Percentiles rank a stretch among this genome's conserved stretches.
Conservation (phyloP, 2,888 invertebrate species). For the Microctonus hyperodae region DNA sequence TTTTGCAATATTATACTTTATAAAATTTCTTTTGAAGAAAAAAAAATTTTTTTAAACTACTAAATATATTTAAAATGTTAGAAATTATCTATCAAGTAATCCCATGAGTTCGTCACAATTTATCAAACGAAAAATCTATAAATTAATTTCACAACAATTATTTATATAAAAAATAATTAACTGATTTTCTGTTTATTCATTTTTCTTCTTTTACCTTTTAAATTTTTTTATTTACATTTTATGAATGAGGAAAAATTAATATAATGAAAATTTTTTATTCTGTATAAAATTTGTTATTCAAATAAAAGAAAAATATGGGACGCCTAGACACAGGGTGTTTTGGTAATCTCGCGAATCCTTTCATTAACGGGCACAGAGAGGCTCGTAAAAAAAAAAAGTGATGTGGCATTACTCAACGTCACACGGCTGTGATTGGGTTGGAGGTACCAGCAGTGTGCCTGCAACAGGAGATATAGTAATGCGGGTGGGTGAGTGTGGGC, state of each 20-base stretch:
- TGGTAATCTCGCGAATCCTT: neutral
- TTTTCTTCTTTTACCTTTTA: neutral
- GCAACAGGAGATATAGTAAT: neutral
- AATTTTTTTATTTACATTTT: neutral
- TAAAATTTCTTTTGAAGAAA: neutral
- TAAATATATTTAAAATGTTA: neutral
- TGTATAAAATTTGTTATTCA: neutral
- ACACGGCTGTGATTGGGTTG: neutral
- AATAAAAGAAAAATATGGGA: too few species aligned
- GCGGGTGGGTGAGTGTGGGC: neutral
- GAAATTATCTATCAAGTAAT: neutral
- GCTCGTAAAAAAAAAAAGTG: neutral
- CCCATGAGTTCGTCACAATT: neutral
- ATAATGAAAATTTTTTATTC: neutral
- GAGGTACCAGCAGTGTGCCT: neutral
- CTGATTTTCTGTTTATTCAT: neutral
- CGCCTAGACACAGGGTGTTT: neutral
- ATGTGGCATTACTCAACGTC: neutral
- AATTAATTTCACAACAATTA: neutral
- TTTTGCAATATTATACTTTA: neutral
- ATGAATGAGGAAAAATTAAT: neutral
- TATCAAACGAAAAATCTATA: neutral
- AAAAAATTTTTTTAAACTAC: too few species aligned
- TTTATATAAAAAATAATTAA: neutral
- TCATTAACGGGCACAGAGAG: neutral